Base-by-base conservation (phyloP, 2,113 vertebrate species). In the Xyliphius kryptos region DNA sequence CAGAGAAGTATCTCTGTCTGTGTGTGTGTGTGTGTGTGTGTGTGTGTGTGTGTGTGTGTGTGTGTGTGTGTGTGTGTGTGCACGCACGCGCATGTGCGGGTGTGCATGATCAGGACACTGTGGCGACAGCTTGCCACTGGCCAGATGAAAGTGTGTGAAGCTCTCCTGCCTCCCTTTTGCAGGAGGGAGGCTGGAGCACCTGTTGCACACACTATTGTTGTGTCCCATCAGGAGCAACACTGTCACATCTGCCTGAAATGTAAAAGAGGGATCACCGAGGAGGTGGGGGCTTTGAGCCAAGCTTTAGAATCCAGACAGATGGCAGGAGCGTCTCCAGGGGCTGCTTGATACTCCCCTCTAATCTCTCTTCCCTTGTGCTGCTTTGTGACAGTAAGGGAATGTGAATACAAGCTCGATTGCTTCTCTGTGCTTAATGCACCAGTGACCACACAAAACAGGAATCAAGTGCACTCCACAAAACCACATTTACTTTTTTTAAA, bases 221-320 rank as follows among this genome's bases (percentile, higher is more conserved):
- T 61, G 12, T 77, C 80, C 66, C 70, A 73, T 61, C 69, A 67
- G 79, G 76, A 83, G 49, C 68, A 75, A 63, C 26, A 65, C 74
- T 78, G 60, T 80, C 79, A 79, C 83, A 82, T 83, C 84, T 90
- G 80, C 72, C 77, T 56, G 0, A 72, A 72, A 80, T 77, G 61
- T 77, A 79, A 72, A 50, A 56, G 62, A 57, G 64, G 60, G 71
- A 76, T 32, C 26, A 32, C 26, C 62, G 43, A 52, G 44, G 9
- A 1, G 2, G 75, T 60, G 59, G 43, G 50, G 61, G 51, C 26
- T 60, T n/a, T 36, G 70, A 58, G 52, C 63, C 13, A 49, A 37
- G 69, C 62, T 65, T 55, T 63, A 56, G 61, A 63, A 50, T 64
- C 40, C 13, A 73, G 47, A 76, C 77, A 81, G 77, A 68, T 51